A percentile compares a stretch with the other conserved stretches of the same genome.
Evolutionary conservation across 2,797 vertebrate species (phyloP).

Genomic region (Apogon hyalosoma): DNA sequence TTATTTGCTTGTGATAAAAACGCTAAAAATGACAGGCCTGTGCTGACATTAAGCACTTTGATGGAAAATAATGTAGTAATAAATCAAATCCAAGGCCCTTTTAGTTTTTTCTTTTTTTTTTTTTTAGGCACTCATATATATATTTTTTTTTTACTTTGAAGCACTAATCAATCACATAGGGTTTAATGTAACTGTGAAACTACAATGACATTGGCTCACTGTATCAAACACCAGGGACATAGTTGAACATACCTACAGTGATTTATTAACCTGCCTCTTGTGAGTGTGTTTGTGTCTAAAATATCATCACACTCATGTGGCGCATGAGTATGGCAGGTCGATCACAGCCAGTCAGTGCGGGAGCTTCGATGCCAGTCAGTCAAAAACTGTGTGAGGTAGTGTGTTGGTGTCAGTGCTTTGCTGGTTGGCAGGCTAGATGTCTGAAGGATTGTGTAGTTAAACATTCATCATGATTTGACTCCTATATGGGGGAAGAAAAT

Average conservation of each 20-base stretch:
- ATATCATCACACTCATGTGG: slow-evolving; percentile 31
- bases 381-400: slow-evolving; percentile 85
- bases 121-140: slow-evolving; percentile 28
- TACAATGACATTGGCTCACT: slow-evolving; percentile 4
- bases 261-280: slow-evolving; percentile 3
- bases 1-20: slow-evolving; percentile 45
- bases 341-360: slow-evolving; percentile 63
- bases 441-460: slow-evolving; percentile 67
- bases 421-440: slow-evolving; percentile 79
- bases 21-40: slow-evolving; percentile 40
- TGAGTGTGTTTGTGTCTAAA: slow-evolving; percentile 32
- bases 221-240: slow-evolving; percentile 19
- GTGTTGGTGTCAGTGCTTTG: slow-evolving; percentile 88
- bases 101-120: slow-evolving; percentile 22
- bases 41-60: slow-evolving; percentile 41
- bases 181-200: slow-evolving; percentile 32
- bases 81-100: slow-evolving; percentile 27
- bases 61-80: slow-evolving; percentile 29
- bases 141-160: slow-evolving; percentile 4
- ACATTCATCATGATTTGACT: slow-evolving; percentile 78
- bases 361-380: slow-evolving; percentile 71
- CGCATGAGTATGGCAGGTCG: slow-evolving; percentile 35
- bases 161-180: slow-evolving; percentile 3
- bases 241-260: slow-evolving; percentile 31
- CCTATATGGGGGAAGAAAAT: slow-evolving; percentile 32